Evolutionary conservation across 2,797 vertebrate genomes (phyloP).

Genomic region (Remorina albescens): DNA sequence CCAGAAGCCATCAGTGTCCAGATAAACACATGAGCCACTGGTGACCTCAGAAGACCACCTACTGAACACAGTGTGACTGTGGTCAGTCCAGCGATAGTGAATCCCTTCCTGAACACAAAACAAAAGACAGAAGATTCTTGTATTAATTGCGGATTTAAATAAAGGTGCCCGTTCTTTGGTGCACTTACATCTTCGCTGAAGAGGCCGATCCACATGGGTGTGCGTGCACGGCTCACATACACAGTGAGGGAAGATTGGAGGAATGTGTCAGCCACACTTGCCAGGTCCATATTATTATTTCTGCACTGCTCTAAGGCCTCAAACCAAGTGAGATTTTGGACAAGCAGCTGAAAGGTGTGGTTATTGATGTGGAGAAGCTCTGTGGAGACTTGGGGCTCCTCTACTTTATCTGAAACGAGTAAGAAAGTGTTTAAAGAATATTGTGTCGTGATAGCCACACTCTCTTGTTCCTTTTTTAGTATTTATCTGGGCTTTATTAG

Average conservation of each 20-base stretch:
- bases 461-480: not conserved
- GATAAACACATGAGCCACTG: slow-evolving; percentile 88
- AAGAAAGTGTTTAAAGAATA: not conserved
- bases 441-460: not conserved
- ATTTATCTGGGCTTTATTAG: not conserved
- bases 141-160: not conserved
- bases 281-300: slow-evolving; percentile 85
- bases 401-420: slow-evolving; percentile 76
- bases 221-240: slow-evolving; percentile 74
- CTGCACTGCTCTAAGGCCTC: slow-evolving; percentile 86
- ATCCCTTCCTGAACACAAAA: slow-evolving; percentile 84
- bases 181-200: slow-evolving; percentile 89
- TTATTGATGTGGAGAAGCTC: slow-evolving; percentile 77
- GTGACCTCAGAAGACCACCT: slow-evolving; percentile 88
- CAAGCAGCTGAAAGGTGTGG: slow-evolving; percentile 88
- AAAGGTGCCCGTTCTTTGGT: not conserved
- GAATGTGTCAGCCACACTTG: slow-evolving; percentile 89
- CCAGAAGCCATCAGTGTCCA: slow-evolving; percentile 94
- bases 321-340: slow-evolving; percentile 90
- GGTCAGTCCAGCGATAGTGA: slow-evolving; percentile 93
- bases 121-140: not conserved
- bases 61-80: slow-evolving; percentile 89
- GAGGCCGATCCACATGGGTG: slow-evolving; percentile 94
- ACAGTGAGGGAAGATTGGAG: slow-evolving; percentile 90
- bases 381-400: slow-evolving; percentile 66